phyloP scores from a whole-genome alignment of 2,797 vertebrate genomes.

The Moxostoma hubbsi region DNA sequence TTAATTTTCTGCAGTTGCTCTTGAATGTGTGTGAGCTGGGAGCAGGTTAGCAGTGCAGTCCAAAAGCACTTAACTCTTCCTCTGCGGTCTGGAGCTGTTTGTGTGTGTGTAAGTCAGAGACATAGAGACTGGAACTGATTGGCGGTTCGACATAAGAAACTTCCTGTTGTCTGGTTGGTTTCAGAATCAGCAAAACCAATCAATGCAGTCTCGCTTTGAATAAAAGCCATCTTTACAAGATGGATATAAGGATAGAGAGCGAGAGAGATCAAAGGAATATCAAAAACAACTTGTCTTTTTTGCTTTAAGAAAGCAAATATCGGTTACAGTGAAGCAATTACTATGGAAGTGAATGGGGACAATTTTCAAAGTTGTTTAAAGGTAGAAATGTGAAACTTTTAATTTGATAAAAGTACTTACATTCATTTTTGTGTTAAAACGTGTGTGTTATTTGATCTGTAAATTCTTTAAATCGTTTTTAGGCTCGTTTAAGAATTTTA shows the following conservation, averaged over 20 bases:
- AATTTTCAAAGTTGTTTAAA: too few relatives aligned
- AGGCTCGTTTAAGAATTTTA: too few relatives aligned
- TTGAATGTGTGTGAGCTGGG: slow-evolving; percentile 16
- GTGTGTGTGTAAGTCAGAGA: not conserved
- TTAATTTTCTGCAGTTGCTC: slow-evolving; percentile 14
- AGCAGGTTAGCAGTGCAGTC: slow-evolving; percentile 12
- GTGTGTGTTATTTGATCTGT: too few relatives aligned
- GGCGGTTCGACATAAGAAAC: not conserved
- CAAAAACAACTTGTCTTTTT: too few relatives aligned
- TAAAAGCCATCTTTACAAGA: not conserved
- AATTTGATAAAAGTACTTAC: too few relatives aligned
- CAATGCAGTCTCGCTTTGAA: not conserved
- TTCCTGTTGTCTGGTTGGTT: slow-evolving; percentile 8
- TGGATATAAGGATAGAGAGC: not conserved
- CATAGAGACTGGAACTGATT: not conserved
- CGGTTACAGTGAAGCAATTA: too few relatives aligned
- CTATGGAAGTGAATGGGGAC: too few relatives aligned
- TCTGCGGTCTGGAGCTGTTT: not conserved
- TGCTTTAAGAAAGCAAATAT: too few relatives aligned
- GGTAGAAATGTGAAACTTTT: too few relatives aligned
- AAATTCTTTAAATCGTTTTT: too few relatives aligned
- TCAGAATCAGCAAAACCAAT: slow-evolving; percentile 14
- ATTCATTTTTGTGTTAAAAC: too few relatives aligned
- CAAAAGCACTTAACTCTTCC: slow-evolving; percentile 26
- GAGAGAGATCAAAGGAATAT: too few relatives aligned